phyloP scores from a whole-genome alignment of 2,888 invertebrate genomes.

The Panopea generosa region DNA sequence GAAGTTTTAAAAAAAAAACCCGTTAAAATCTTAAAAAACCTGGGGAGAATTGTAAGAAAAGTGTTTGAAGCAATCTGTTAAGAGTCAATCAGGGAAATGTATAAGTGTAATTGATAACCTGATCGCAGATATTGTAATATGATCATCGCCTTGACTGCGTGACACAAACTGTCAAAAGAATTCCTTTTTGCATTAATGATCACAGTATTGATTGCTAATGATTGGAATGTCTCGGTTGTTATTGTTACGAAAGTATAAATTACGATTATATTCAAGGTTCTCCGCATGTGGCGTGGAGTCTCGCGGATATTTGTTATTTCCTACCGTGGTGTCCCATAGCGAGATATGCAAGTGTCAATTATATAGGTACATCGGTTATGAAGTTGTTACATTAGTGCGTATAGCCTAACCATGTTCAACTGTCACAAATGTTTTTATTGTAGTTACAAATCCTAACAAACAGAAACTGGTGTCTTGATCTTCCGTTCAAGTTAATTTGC shows the following conservation, averaged over 20 bases:
- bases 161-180: constrained; percentile 39
- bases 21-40: too few relatives aligned
- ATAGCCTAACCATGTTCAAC: too few relatives aligned
- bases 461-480: too few relatives aligned
- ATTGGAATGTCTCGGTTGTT: constrained; percentile 28
- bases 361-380: neutral
- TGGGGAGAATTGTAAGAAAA: neutral
- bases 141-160: constrained; percentile 19
- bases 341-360: constrained; percentile 2
- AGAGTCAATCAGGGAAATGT: too few relatives aligned
- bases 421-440: too few relatives aligned
- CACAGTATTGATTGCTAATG: constrained; percentile 12
- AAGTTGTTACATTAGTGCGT: neutral
- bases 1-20: too few relatives aligned
- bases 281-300: neutral
- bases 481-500: too few relatives aligned
- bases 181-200: constrained; percentile 22
- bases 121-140: constrained; percentile 20
- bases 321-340: neutral
- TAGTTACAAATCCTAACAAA: too few relatives aligned
- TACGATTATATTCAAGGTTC: constrained; percentile 14
- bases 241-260: constrained; percentile 19
- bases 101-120: neutral
- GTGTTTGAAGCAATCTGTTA: constrained; percentile 1
- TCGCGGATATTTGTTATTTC: neutral